phyloP scores from a whole-genome alignment of 2,888 invertebrate species.

The Chrysodeixis includens region DNA sequence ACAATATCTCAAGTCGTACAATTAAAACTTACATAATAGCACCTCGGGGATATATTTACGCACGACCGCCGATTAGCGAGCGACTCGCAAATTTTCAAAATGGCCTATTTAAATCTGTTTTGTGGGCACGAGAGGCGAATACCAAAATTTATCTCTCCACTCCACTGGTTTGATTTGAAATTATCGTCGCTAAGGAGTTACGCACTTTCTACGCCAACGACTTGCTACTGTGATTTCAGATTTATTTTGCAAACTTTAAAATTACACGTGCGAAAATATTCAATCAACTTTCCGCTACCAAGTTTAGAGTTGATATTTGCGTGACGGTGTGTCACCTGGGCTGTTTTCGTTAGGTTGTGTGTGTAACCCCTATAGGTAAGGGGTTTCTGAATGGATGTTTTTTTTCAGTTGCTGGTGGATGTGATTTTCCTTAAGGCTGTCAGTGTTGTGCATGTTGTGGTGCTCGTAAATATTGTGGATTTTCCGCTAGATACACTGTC shows the following conservation, averaged over 20 bases:
- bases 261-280: constrained; percentile 26
- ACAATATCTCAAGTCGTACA: constrained; percentile 44
- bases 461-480: constrained; percentile 67
- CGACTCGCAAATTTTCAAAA: constrained; percentile 62
- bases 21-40: constrained; percentile 55
- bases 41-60: constrained; percentile 47
- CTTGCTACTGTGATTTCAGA: constrained; percentile 76
- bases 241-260: constrained; percentile 71
- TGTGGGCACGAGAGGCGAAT: constrained; percentile 64
- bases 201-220: constrained; percentile 78
- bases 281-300: neutral
- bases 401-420: constrained; percentile 60
- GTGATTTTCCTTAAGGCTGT: constrained; percentile 72
- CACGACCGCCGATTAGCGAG: constrained; percentile 47
- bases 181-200: constrained; percentile 81
- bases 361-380: constrained; percentile 71
- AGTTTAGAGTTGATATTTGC: constrained; percentile 35
- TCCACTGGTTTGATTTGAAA: constrained; percentile 77
- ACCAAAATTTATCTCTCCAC: constrained; percentile 77
- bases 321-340: constrained; percentile 20
- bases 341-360: constrained; percentile 49
- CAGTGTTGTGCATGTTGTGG: constrained; percentile 69
- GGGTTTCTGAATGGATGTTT: constrained; percentile 68
- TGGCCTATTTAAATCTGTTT: constrained; percentile 81
- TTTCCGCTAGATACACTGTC: constrained; percentile 54